Conservation (phyloP, 2,797 vertebrate genomes). For the Xenops minutus region DNA sequence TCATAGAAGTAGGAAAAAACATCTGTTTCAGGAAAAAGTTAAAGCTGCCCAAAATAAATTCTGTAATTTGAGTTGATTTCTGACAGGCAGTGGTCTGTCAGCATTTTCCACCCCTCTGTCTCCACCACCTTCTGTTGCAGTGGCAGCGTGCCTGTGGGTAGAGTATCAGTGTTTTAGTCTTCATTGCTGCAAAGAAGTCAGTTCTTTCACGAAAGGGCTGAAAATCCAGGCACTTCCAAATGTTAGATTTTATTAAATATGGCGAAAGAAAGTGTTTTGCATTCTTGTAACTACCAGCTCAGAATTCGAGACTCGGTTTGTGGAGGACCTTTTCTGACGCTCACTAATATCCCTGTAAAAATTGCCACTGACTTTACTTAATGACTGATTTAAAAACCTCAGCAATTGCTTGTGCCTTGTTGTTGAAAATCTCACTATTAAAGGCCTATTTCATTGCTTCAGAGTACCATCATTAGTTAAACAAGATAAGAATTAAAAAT, state of each 20-base stretch:
- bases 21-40: neutral
- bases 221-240: neutral
- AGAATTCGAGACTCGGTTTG: neutral
- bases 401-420: neutral
- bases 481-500: neutral
- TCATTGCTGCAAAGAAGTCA: neutral
- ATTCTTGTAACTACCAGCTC: neutral
- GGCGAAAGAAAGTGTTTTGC: neutral
- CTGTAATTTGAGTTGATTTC: neutral
- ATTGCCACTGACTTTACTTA: neutral
- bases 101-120: neutral
- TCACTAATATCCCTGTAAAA: neutral
- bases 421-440: neutral
- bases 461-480: neutral
- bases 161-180: neutral
- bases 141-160: neutral
- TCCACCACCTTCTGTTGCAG: constrained; percentile 15
- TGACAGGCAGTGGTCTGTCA: constrained; percentile 21
- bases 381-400: neutral
- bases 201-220: neutral
- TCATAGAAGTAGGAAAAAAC: neutral
- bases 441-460: neutral
- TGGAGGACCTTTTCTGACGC: neutral
- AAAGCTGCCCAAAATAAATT: neutral
- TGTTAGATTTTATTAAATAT: neutral